phyloP scores from a whole-genome alignment of 2,888 invertebrate genomes.

The Dolichomitus sp. region DNA sequence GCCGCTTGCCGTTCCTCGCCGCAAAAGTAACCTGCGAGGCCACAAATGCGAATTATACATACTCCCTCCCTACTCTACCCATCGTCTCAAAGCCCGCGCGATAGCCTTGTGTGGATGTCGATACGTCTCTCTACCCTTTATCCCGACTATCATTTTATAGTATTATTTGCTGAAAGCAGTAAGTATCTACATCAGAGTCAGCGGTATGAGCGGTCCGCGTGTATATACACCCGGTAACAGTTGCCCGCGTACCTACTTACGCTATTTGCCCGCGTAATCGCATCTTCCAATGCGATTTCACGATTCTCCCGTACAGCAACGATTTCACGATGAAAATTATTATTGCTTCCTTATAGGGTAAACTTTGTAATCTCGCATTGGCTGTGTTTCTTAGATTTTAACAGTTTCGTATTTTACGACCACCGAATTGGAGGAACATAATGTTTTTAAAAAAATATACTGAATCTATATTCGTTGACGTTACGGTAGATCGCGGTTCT shows the following conservation, averaged over 20 bases:
- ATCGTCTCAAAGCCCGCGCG: slow-evolving; percentile 23
- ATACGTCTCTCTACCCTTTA: slow-evolving; percentile 47
- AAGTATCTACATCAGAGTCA: slow-evolving; percentile 38
- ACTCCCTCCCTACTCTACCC: slow-evolving; percentile 4
- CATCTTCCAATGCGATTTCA: slow-evolving; percentile 38
- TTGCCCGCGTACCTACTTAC: slow-evolving; percentile 31
- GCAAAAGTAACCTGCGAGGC: slow-evolving; percentile 70
- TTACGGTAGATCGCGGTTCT: background rate
- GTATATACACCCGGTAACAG: slow-evolving; percentile 11
- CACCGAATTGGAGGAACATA: background rate
- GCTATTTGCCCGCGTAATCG: slow-evolving; percentile 55
- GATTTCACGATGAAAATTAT: slow-evolving; percentile 34
- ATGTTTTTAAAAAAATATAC: background rate
- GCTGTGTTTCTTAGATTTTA: slow-evolving; percentile 1
- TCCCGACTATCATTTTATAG: slow-evolving; percentile 65
- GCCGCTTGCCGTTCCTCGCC: slow-evolving; percentile 57
- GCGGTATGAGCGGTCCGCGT: slow-evolving; percentile 22
- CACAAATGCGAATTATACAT: slow-evolving; percentile 65
- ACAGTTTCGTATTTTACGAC: slow-evolving; percentile 1
- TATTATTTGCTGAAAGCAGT: slow-evolving; percentile 61
- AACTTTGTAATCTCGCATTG: background rate
- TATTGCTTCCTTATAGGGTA: slow-evolving; percentile 9
- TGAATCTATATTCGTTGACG: background rate
- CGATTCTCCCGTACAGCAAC: slow-evolving; percentile 17
- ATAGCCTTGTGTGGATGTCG: slow-evolving; percentile 55